Evolutionary conservation across 2,888 invertebrate species (phyloP).

Genomic region (Sicus ferrugineus): DNA sequence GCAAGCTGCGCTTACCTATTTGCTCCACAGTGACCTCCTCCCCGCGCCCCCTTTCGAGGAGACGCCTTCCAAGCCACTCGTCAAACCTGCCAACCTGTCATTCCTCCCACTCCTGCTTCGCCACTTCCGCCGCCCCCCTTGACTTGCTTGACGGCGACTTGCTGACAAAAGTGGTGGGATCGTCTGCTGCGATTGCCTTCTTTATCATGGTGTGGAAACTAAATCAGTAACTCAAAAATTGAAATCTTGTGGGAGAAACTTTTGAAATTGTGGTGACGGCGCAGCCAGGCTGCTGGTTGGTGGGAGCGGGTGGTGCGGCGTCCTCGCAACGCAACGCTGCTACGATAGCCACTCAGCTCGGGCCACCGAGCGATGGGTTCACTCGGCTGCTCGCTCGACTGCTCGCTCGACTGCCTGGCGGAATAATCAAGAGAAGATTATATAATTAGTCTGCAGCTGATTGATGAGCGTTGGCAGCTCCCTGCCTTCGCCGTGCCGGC

Average conservation of each 20-base stretch:
- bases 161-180: neutral
- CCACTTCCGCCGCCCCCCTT: neutral
- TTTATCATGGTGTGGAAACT: neutral
- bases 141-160: neutral
- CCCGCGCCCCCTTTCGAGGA: neutral
- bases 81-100: neutral
- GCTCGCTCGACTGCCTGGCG: constrained; percentile 38
- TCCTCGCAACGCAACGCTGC: neutral
- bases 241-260: constrained; percentile 35
- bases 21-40: too few relatives aligned
- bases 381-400: constrained; percentile 4
- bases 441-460: constrained; percentile 65
- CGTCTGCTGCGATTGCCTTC: neutral
- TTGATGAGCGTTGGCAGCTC: constrained; percentile 59
- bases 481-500: neutral
- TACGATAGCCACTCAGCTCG: constrained; percentile 2
- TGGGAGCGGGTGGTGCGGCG: too few relatives aligned
- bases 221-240: constrained; percentile 27
- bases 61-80: neutral
- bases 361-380: neutral
- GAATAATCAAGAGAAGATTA: constrained; percentile 64
- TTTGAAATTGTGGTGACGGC: constrained; percentile 36
- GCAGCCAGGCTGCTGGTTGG: too few relatives aligned
- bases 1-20: too few relatives aligned
- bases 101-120: neutral